Conservation (phyloP, 2,797 vertebrate genomes). For the Acipenser ruthenus region DNA sequence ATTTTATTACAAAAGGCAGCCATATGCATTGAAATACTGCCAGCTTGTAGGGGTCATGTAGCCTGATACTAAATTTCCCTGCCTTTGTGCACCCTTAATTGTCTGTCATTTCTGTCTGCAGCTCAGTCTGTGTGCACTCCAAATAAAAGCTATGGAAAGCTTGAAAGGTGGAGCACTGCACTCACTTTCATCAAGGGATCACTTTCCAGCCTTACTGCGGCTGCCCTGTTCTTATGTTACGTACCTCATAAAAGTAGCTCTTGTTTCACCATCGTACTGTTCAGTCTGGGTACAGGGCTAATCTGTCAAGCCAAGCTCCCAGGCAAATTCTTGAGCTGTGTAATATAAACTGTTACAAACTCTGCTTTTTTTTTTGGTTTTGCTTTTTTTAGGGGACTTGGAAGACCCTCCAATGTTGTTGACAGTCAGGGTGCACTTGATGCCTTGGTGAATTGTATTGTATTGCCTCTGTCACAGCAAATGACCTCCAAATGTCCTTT, state of each 20-base stretch:
- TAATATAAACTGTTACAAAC: constrained; percentile 58
- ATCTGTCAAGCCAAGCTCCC: constrained; percentile 73
- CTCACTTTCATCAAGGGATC: constrained; percentile 69
- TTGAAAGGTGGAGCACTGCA: constrained; percentile 75
- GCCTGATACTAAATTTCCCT: constrained; percentile 66
- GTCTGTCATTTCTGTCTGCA: constrained; percentile 69
- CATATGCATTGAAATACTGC: constrained; percentile 68
- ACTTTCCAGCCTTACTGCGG: constrained; percentile 63
- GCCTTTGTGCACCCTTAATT: constrained; percentile 66
- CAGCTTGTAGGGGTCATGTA: constrained; percentile 56
- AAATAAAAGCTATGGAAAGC: constrained; percentile 77
- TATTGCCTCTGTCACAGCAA: constrained; percentile 33
- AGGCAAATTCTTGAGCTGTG: constrained; percentile 69
- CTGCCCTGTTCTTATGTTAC: constrained; percentile 67
- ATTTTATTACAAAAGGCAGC: constrained; percentile 66
- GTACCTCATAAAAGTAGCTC: constrained; percentile 65
- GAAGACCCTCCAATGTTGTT: constrained; percentile 38
- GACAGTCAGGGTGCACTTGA: constrained; percentile 41
- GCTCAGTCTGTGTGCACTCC: constrained; percentile 52
- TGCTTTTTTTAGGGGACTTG: constrained; percentile 25
- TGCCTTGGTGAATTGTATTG: constrained; percentile 40
- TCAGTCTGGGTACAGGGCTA: constrained; percentile 55
- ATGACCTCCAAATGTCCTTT: constrained; percentile 48
- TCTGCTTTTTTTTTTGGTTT: constrained; percentile 37
- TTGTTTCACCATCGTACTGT: constrained; percentile 66